Percentiles rank a stretch among this genome's conserved stretches.
These are phyloP conservation scores for Pristionchus arcanus DNA, from an alignment of 2,888 invertebrate species.

Conservation along the genomic window DNA sequence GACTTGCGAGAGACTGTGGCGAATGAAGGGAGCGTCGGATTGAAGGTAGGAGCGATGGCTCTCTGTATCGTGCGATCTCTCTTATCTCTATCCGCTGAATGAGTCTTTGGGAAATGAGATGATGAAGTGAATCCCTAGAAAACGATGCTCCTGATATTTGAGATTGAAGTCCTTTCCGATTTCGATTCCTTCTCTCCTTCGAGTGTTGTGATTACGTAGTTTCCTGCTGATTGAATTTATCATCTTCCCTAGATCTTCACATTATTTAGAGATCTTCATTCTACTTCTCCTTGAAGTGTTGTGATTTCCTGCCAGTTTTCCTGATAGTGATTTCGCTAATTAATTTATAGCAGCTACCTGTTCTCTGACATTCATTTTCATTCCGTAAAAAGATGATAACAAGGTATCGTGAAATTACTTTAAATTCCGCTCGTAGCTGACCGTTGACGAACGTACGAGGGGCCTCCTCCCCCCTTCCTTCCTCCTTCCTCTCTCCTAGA, in stretches of 20 bases:
- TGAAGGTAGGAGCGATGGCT: no score
- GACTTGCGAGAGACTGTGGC: background rate
- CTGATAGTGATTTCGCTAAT: background rate
- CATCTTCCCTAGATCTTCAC: no score
- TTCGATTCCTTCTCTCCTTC: background rate
- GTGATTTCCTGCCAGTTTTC: background rate
- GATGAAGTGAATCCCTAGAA: background rate
- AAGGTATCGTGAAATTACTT: no score
- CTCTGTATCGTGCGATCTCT: no score
- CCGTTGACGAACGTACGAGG: no score
- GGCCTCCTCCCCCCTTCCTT: no score
- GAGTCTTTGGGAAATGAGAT: background rate
- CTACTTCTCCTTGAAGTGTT: no score
- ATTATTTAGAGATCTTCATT: no score
- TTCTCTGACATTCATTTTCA: no score
- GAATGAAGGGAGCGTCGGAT: background rate
- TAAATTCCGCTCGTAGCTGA: no score
- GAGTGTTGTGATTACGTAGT: background rate
- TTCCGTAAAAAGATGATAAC: no score
- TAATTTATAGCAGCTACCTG: background rate
- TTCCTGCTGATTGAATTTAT: background rate
- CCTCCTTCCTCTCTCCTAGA: no score
- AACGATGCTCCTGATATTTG: background rate
- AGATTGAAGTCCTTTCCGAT: constrained; percentile 7
- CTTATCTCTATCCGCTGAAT: background rate